A percentile compares a stretch with the other conserved stretches of the same genome.
phyloP scores from a whole-genome alignment of 1,140 invertebrate genomes.

The Sycophila sp. region DNA sequence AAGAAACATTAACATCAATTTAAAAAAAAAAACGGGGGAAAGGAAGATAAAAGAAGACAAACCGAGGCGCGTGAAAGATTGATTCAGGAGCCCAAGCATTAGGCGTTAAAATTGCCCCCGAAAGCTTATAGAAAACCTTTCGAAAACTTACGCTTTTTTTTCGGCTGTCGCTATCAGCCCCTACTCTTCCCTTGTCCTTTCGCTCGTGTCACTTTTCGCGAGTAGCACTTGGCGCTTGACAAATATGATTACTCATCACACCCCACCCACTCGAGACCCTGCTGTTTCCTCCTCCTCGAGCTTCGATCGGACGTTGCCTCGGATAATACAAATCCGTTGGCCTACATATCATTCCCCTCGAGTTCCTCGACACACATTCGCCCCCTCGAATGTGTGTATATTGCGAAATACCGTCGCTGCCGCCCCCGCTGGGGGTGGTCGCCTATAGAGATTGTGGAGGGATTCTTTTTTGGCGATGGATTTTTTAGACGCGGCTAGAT shows the following conservation, averaged over 20 bases:
- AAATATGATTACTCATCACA: constrained; percentile 1
- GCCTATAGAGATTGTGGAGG: no score
- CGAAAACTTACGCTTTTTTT: background rate
- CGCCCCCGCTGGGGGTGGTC: background rate
- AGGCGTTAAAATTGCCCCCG: no score
- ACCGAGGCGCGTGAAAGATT: no score
- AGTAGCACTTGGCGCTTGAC: background rate
- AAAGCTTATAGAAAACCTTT: background rate
- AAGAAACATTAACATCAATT: no score
- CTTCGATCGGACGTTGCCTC: background rate
- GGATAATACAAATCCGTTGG: background rate
- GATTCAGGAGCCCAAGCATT: no score
- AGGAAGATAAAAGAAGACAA: no score
- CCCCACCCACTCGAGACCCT: background rate
- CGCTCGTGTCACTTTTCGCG: background rate
- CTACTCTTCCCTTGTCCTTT: background rate
- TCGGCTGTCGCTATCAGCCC: background rate
- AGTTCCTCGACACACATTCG: background rate
- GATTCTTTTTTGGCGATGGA: no score
- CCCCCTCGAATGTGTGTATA: background rate
- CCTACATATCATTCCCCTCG: background rate
- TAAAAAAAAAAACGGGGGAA: no score
- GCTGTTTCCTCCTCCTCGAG: background rate
- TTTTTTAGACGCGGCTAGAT: no score
- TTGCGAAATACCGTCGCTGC: background rate